A percentile compares a stretch with the other conserved stretches of the same genome.
phyloP scores from a whole-genome alignment of 2,797 vertebrate species.

The Scarus forsteni region DNA sequence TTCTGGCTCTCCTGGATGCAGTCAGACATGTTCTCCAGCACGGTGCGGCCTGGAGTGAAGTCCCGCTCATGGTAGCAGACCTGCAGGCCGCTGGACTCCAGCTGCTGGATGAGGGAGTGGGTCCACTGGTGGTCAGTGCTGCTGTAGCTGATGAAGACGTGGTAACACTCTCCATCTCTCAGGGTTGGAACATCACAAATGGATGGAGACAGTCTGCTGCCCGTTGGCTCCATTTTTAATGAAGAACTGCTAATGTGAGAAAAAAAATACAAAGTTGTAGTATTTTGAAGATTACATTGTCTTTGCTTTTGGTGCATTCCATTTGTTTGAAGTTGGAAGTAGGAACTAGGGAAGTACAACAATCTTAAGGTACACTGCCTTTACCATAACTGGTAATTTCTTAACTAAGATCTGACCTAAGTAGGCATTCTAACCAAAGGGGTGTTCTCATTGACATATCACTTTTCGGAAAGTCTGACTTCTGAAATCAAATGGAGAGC shows the following conservation, averaged over 20 bases:
- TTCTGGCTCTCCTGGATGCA: constrained; percentile 80
- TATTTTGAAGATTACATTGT: neutral
- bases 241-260: neutral
- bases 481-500: too few species aligned
- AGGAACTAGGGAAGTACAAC: too few species aligned
- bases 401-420: too few species aligned
- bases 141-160: constrained; percentile 79
- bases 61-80: constrained; percentile 76
- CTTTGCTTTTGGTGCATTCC: too few species aligned
- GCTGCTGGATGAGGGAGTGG: constrained; percentile 53
- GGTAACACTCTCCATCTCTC: constrained; percentile 54
- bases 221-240: neutral
- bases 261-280: neutral
- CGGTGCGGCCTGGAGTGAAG: constrained; percentile 72
- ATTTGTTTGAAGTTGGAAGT: too few species aligned
- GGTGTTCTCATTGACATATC: too few species aligned
- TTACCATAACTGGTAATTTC: too few species aligned
- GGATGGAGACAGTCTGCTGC: neutral
- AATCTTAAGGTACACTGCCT: too few species aligned
- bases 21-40: constrained; percentile 79
- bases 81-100: constrained; percentile 60
- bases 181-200: constrained; percentile 41
- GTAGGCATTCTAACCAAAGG: too few species aligned
- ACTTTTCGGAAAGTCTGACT: too few species aligned
- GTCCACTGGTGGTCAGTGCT: constrained; percentile 64